These are phyloP conservation scores for Sylvilagus bachmani DNA, from an alignment of 2,113 vertebrate species.

Conservation along the genomic window DNA sequence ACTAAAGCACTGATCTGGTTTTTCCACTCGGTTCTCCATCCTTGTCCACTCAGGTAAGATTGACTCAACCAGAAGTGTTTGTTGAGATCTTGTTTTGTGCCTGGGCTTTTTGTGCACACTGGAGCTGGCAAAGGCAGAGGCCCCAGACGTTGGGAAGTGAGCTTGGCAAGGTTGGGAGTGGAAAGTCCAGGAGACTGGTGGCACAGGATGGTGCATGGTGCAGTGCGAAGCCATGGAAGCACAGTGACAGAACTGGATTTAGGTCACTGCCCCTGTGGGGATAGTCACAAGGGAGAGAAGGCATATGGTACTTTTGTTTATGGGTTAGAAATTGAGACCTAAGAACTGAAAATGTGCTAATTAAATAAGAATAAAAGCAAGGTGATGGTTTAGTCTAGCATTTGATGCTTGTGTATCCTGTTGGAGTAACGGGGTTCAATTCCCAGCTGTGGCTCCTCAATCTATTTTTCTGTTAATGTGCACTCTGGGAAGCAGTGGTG, in stretches of 20 bases:
- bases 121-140: not conserved
- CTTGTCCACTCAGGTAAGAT: not conserved
- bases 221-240: not conserved
- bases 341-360: not conserved
- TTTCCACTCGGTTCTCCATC: not conserved
- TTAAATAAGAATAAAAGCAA: constrained; percentile 7
- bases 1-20: not conserved
- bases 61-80: not conserved
- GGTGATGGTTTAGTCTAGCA: no score
- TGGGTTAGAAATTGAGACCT: not conserved
- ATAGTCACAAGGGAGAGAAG: not conserved
- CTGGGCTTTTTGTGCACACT: not conserved
- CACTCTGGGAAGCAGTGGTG: no score
- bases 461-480: no score
- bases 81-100: not conserved
- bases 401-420: no score
- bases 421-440: no score
- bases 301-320: not conserved
- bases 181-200: not conserved
- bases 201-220: fast-evolving
- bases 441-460: no score
- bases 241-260: not conserved
- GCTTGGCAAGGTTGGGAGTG: not conserved
- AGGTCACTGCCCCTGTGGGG: not conserved
- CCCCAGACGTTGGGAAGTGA: not conserved